These are phyloP conservation scores for Ascidia mentula DNA, from an alignment of 23 tunicate genomes.

Conservation along the genomic window DNA sequence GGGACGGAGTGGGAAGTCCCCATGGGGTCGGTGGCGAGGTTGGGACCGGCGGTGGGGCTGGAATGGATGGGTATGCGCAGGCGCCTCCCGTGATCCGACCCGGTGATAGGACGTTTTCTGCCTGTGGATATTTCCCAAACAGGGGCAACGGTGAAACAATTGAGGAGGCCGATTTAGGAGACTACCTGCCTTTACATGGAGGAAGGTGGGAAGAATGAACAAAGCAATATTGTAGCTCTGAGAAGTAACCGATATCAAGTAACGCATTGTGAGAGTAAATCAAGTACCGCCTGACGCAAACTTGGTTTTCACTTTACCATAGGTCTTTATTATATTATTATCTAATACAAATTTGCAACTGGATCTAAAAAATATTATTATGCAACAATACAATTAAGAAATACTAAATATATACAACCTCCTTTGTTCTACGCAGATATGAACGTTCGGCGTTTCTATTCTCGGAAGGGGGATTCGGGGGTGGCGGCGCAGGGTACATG, in stretches of 20 bases:
- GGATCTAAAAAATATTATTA: no score
- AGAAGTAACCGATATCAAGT: no score
- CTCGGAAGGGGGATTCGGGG: constrained; percentile 98
- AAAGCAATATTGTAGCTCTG: no score
- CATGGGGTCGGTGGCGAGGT: constrained; percentile 65
- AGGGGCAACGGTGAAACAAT: not conserved
- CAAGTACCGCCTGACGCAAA: no score
- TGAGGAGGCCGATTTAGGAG: not conserved
- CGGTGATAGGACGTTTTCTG: constrained; percentile 43
- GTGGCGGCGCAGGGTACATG: constrained; percentile 81
- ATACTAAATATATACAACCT: no score
- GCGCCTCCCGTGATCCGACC: constrained; percentile 2
- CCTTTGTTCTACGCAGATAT: no score
- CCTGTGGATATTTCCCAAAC: constrained; percentile 63
- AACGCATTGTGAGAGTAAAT: no score
- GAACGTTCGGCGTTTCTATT: constrained; percentile 19
- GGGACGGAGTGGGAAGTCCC: not conserved
- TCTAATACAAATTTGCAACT: no score
- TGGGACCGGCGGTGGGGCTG: constrained; percentile 96
- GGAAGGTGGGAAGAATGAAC: no score
- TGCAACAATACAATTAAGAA: no score
- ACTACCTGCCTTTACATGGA: constrained; percentile 44
- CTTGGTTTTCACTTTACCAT: no score
- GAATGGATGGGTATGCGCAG: constrained; percentile 56
- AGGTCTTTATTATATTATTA: no score